Conservation (phyloP, 2,888 invertebrate species). For the Antheraea assamensis region DNA sequence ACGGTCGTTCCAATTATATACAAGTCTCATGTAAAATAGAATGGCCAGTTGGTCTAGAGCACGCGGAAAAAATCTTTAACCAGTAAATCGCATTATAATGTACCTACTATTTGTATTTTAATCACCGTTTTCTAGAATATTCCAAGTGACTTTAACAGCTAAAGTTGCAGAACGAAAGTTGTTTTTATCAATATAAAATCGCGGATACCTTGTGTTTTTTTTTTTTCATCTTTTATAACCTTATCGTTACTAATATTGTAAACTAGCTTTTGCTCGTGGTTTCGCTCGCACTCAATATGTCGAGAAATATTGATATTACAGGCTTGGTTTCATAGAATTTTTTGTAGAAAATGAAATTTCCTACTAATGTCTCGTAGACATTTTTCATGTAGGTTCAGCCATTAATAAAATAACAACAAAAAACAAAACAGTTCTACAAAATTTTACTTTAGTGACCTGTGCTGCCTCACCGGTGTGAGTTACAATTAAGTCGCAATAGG, state of each 20-base stretch:
- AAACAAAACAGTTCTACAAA: too few species aligned
- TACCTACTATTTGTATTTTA: slow-evolving; percentile 1
- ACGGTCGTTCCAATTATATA: slow-evolving; percentile 66
- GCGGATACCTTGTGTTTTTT: background rate
- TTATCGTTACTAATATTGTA: background rate
- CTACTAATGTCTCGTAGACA: too few species aligned
- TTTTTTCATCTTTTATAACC: background rate
- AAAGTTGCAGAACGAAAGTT: background rate
- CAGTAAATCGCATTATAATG: slow-evolving; percentile 12
- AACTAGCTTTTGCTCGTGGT: background rate
- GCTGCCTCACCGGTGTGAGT: too few species aligned
- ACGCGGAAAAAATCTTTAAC: slow-evolving; percentile 55
- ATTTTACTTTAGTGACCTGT: too few species aligned
- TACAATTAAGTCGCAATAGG: too few species aligned
- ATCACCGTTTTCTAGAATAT: background rate
- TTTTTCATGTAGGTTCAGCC: too few species aligned
- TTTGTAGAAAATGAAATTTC: too few species aligned
- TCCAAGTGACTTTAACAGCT: background rate
- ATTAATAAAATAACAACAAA: too few species aligned
- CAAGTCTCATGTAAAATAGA: slow-evolving; percentile 48
- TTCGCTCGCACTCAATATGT: too few species aligned
- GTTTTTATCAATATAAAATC: background rate
- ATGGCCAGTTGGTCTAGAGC: slow-evolving; percentile 47
- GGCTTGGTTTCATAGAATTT: too few species aligned
- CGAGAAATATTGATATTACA: too few species aligned